Percentiles rank a stretch among this genome's conserved stretches.
phyloP scores from a whole-genome alignment of 2,888 invertebrate species.

The Pyrochroa serraticornis region DNA sequence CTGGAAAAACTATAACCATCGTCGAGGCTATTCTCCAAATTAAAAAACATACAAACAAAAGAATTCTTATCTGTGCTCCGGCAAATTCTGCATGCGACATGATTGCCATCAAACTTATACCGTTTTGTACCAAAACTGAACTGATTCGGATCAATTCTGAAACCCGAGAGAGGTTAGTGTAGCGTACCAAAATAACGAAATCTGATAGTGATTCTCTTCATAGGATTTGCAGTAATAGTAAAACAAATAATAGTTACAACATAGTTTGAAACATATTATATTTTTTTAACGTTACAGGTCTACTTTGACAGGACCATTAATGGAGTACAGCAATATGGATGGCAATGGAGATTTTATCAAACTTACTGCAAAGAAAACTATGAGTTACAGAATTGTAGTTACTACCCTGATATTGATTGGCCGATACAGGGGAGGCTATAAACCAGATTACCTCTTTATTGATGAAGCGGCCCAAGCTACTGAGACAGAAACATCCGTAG shows the following conservation, averaged over 20 bases:
- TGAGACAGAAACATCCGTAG: conserved; percentile 69
- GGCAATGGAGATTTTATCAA: conserved; percentile 54
- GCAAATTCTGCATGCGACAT: conserved; percentile 78
- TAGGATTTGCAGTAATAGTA: too few species aligned
- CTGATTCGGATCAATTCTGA: conserved; percentile 60
- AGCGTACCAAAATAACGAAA: too few species aligned
- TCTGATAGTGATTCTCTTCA: not conserved
- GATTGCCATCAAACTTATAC: conserved; percentile 58
- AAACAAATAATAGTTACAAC: too few species aligned
- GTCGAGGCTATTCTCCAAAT: conserved; percentile 71
- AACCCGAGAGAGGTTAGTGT: conserved; percentile 53
- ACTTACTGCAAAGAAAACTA: conserved; percentile 56
- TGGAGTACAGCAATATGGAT: conserved; percentile 43
- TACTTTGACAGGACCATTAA: conserved; percentile 41
- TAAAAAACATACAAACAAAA: conserved; percentile 49
- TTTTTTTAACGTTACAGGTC: conserved; percentile 39
- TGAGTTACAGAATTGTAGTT: conserved; percentile 66
- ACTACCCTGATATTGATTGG: conserved; percentile 68
- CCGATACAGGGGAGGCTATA: conserved; percentile 34
- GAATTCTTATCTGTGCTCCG: conserved; percentile 69
- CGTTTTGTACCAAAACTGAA: conserved; percentile 41
- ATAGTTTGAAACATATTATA: not conserved
- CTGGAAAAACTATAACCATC: conserved; percentile 76
- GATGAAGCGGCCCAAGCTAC: conserved; percentile 79
- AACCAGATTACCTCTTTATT: conserved; percentile 64